Evolutionary conservation across 2,888 invertebrate species (phyloP).

Genomic region (Digitonthophagus gazella): DNA sequence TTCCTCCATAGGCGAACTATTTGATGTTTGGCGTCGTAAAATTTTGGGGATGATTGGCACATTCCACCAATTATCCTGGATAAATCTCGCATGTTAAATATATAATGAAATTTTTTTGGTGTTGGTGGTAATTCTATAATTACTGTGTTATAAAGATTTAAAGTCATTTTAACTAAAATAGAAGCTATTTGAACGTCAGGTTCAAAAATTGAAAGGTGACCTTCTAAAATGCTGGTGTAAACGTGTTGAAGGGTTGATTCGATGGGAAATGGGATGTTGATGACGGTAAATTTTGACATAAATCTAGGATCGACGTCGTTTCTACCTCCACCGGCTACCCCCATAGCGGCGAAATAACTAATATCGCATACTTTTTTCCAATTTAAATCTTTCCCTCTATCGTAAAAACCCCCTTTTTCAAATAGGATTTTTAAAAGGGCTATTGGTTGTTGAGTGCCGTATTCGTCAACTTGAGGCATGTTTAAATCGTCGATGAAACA

Average conservation of each 20-base stretch:
- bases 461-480: constrained; percentile 85
- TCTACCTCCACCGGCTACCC: constrained; percentile 83
- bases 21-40: constrained; percentile 66
- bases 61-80: constrained; percentile 82
- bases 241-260: constrained; percentile 76
- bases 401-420: constrained; percentile 86
- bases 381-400: constrained; percentile 82
- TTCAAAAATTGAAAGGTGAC: constrained; percentile 72
- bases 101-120: constrained; percentile 92
- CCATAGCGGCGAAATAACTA: constrained; percentile 80
- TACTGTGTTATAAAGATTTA: constrained; percentile 78
- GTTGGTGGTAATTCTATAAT: constrained; percentile 82
- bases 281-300: constrained; percentile 84
- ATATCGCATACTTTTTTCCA: constrained; percentile 88
- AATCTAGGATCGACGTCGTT: constrained; percentile 90
- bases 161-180: constrained; percentile 72
- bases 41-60: constrained; percentile 70
- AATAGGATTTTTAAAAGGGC: constrained; percentile 88
- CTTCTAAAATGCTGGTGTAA: constrained; percentile 76
- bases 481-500: constrained; percentile 94
- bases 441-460: constrained; percentile 93
- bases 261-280: constrained; percentile 82
- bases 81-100: constrained; percentile 88
- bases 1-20: constrained; percentile 88
- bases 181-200: constrained; percentile 66